Percentiles rank a stretch among this genome's conserved stretches.
Evolutionary conservation across 2,113 vertebrate species (phyloP).

Genomic region (Cavia porcellus): DNA sequence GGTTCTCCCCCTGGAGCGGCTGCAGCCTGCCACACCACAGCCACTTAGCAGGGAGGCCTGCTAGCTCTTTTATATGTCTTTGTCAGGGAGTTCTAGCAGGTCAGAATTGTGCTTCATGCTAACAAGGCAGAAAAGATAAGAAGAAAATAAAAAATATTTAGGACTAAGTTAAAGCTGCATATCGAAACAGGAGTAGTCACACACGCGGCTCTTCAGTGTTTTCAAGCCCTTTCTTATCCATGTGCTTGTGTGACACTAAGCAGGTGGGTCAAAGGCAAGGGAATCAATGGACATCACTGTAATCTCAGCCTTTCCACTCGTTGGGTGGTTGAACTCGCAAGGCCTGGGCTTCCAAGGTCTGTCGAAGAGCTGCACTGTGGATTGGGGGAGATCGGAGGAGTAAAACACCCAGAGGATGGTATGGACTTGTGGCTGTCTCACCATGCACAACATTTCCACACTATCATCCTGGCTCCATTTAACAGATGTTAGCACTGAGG

Average conservation of each 20-base stretch:
- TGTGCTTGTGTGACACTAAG: neutral
- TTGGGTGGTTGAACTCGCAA: neutral
- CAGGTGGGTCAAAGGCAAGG: neutral
- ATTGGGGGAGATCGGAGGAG: neutral
- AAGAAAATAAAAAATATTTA: neutral
- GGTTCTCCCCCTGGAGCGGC: too few species aligned
- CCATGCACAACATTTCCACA: neutral
- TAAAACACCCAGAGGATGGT: neutral
- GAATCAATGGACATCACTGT: neutral
- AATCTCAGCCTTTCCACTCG: neutral
- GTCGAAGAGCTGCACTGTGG: neutral
- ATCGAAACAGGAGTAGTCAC: neutral
- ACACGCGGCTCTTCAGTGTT: neutral
- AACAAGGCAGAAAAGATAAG: neutral
- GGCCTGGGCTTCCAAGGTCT: neutral
- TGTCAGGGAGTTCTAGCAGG: neutral
- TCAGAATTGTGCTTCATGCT: neutral
- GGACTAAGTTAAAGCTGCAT: neutral
- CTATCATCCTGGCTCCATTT: neutral
- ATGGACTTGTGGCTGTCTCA: neutral
- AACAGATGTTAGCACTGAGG: neutral
- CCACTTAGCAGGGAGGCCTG: too few species aligned
- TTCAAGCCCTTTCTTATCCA: neutral
- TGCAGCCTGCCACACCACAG: too few species aligned
- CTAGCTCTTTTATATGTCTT: neutral